phyloP scores from a whole-genome alignment of 2,797 vertebrate species.

The Aplochiton taeniatus region DNA sequence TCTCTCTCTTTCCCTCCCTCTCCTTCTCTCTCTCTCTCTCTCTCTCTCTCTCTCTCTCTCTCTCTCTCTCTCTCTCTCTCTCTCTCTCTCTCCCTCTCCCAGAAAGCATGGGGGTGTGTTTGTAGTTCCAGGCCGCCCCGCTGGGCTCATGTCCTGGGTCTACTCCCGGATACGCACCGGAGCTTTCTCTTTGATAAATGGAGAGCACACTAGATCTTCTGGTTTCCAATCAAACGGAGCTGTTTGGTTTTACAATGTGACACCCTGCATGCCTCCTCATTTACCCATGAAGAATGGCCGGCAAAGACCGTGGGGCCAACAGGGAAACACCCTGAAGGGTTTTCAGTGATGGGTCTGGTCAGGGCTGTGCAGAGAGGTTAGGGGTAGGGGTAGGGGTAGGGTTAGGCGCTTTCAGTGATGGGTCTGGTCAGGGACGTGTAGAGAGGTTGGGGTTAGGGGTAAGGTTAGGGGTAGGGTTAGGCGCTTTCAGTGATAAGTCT shows the following conservation, averaged over 20 bases:
- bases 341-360: slow-evolving; percentile 26
- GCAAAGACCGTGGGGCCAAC: background rate
- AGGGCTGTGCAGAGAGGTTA: too few species aligned
- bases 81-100: slow-evolving; percentile 10
- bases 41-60: background rate
- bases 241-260: slow-evolving; percentile 33
- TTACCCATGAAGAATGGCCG: slow-evolving; percentile 12
- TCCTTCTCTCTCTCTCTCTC: background rate
- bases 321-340: slow-evolving; percentile 51
- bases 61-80: background rate
- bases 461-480: too few species aligned
- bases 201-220: slow-evolving; percentile 52
- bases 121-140: slow-evolving; percentile 40
- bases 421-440: too few species aligned
- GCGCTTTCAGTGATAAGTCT: too few species aligned
- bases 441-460: too few species aligned
- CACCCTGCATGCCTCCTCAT: slow-evolving; percentile 15
- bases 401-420: too few species aligned
- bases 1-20: background rate
- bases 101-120: slow-evolving; percentile 18
- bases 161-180: slow-evolving; percentile 35
- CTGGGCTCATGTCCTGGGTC: slow-evolving; percentile 41
- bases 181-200: slow-evolving; percentile 60
- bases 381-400: too few species aligned
- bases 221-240: slow-evolving; percentile 54